These are phyloP conservation scores for Nematolebias whitei DNA, from an alignment of 2,113 vertebrate species.

Conservation along the genomic window DNA sequence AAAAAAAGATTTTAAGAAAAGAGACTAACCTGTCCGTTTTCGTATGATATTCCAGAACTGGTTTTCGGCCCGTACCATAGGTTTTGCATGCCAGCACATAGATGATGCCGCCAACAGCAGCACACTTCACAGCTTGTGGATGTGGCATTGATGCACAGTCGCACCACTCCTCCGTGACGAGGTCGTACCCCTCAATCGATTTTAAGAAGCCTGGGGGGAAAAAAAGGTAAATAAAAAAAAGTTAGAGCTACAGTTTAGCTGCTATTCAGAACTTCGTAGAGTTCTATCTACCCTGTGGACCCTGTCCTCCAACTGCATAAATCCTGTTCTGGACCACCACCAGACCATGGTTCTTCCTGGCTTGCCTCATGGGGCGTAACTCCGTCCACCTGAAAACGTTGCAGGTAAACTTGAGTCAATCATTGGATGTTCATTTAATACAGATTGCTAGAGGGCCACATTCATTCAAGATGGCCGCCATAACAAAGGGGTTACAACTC, in stretches of 20 bases:
- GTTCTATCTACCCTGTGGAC: background rate
- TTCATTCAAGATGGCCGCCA: no score
- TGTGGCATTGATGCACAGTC: background rate
- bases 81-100: constrained; percentile 5
- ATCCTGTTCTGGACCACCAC: constrained; percentile 1
- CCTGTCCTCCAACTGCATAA: constrained; percentile 17
- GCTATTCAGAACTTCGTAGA: background rate
- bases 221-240: no score
- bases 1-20: background rate
- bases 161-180: background rate
- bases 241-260: no score
- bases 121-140: constrained; percentile 2
- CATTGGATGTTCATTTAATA: no score
- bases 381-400: constrained; percentile 3
- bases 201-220: background rate
- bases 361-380: background rate
- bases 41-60: constrained; percentile 11
- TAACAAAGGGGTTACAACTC: no score
- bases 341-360: constrained; percentile 24
- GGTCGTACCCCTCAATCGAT: constrained; percentile 6
- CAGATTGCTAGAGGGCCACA: no score
- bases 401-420: no score
- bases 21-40: constrained; percentile 3
- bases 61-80: background rate
- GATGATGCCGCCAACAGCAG: background rate